phyloP scores from a whole-genome alignment of 2,113 vertebrate genomes.

The Psilopogon haemacephalus region DNA sequence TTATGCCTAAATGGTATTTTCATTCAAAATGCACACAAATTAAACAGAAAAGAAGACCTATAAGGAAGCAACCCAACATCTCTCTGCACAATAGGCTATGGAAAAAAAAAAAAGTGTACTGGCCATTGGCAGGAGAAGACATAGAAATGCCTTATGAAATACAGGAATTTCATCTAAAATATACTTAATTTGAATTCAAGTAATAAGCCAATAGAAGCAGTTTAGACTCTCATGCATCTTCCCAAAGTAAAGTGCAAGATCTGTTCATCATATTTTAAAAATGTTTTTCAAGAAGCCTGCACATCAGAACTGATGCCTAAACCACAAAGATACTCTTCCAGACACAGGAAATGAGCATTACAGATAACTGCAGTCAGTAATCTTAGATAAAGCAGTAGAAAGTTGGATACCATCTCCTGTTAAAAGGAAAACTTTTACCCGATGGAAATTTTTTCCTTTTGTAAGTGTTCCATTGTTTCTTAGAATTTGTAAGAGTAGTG shows the following conservation, averaged over 20 bases:
- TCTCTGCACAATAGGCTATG: background rate
- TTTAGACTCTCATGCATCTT: background rate
- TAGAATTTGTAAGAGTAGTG: background rate
- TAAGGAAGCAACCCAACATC: background rate
- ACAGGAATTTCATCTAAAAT: background rate
- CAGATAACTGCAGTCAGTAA: background rate
- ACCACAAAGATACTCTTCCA: background rate
- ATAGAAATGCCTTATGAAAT: background rate
- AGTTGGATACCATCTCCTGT: background rate
- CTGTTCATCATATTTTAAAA: background rate
- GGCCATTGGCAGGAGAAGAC: background rate
- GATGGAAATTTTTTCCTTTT: background rate
- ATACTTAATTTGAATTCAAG: background rate
- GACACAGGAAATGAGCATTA: background rate
- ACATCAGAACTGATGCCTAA: background rate
- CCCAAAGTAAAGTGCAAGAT: background rate
- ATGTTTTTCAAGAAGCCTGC: background rate
- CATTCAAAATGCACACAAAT: background rate
- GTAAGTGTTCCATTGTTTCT: background rate
- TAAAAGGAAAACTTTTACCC: background rate
- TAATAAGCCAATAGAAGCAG: background rate
- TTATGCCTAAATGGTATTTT: background rate
- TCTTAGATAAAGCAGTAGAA: background rate
- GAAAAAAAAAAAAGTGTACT: background rate
- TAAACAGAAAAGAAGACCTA: background rate